Base-by-base conservation (phyloP, 1,140 invertebrate species). In the Brachionus paranguensis region DNA sequence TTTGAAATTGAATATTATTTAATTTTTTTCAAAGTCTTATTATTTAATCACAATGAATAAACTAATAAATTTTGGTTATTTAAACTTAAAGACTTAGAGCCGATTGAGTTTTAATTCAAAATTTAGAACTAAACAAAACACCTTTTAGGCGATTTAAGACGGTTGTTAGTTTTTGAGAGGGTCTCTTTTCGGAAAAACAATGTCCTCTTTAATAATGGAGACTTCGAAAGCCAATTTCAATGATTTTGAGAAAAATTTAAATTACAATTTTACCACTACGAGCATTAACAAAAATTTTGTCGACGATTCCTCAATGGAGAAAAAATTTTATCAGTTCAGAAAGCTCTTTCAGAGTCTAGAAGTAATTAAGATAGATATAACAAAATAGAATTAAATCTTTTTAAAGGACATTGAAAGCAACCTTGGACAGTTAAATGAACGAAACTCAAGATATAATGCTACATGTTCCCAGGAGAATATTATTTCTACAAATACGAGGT, bases 1-100 rank as follows among this genome's bases (percentile, higher is more conserved):
- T 14, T 68, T 41, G n/a, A 11, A 68, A 68, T 68, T 68, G 65
- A 68, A 68, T 68, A 68, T 33, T 68, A 33, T 68, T 68, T 29
- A 68, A 68, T 68, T 68, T 68, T 68, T 41, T 68, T 33, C 65
- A 68, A 68, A 68, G 14, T 33, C 65, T 68, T 41, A 68, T 72
- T 72, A 72, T 72, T 72, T 72, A 72, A 72, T 72, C 68, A 72
- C 68, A 72, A 72, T 72, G 37, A 72, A 43, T 72, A 72, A 72
- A 72, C 37, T 72, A 45, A 41, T 43, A 41, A 72, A 72, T 17
- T 41, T 20, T 20, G 17, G 29, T 72, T 72, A 41, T 72, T 72
- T 72, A 41, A 41, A 72, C 17, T 72, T 72, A 41, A 72, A 72
- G 41, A 72, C 41, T 72, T 41, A 41, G 12, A 43, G 33, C 41